Evolutionary conservation across 2,888 invertebrate genomes (phyloP).

Genomic region (Vesta saturnalis): DNA sequence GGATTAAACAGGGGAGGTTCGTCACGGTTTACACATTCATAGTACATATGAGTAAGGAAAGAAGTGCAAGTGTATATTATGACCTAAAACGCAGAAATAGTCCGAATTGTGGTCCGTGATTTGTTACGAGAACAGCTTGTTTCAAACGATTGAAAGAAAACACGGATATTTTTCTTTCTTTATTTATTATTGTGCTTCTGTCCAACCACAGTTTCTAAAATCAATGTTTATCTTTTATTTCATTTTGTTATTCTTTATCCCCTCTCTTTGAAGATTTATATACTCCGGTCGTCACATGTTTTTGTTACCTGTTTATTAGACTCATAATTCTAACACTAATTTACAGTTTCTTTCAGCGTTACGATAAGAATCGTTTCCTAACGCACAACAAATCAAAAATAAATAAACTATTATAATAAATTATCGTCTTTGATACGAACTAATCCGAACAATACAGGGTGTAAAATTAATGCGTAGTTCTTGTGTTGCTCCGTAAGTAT

Average conservation of each 20-base stretch:
- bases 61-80: conserved; percentile 38
- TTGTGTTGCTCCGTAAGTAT: too few relatives aligned
- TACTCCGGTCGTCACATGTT: too few relatives aligned
- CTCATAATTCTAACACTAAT: too few relatives aligned
- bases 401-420: too few relatives aligned
- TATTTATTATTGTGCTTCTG: conserved; percentile 50
- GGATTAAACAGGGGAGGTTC: too few relatives aligned
- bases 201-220: conserved; percentile 48
- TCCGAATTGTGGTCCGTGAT: conserved; percentile 47
- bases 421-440: too few relatives aligned
- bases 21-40: conserved; percentile 37
- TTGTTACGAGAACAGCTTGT: conserved; percentile 52
- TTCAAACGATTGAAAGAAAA: conserved; percentile 53
- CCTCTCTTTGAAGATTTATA: not conserved
- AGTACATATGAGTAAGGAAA: conserved; percentile 33
- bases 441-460: too few relatives aligned
- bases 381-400: too few relatives aligned
- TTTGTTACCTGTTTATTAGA: too few relatives aligned
- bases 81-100: conserved; percentile 40
- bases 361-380: too few relatives aligned
- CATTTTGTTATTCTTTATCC: conserved; percentile 36
- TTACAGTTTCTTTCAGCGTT: too few relatives aligned
- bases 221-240: conserved; percentile 53
- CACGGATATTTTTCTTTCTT: conserved; percentile 49
- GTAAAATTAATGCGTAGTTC: too few relatives aligned